phyloP scores from a whole-genome alignment of 2,888 invertebrate genomes.

The Priapulus caudatus region DNA sequence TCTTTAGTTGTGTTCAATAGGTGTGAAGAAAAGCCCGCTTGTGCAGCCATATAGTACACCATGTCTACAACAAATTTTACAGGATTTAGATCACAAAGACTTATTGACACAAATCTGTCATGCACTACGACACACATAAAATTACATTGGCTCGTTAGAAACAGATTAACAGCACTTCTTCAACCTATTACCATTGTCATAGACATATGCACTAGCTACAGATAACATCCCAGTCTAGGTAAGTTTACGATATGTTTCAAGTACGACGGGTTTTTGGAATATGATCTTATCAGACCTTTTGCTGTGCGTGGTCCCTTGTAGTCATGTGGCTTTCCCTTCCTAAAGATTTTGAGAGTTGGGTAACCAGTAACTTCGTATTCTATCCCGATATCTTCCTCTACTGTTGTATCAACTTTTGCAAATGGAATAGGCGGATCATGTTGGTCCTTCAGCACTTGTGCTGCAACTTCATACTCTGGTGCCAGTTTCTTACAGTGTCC shows the following conservation, averaged over 20 bases:
- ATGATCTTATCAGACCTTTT: no score
- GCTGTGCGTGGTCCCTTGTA: conserved; percentile 39
- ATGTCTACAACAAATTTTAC: conserved; percentile 36
- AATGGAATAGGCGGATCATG: conserved; percentile 39
- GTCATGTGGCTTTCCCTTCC: conserved; percentile 40
- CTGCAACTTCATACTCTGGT: conserved; percentile 45
- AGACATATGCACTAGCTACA: no score
- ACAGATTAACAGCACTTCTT: no score
- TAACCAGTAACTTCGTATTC: conserved; percentile 42
- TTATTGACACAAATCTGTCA: no score
- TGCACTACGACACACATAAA: no score
- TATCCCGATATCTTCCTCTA: conserved; percentile 40
- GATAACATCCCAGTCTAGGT: no score
- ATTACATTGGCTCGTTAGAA: no score
- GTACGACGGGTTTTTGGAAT: no score
- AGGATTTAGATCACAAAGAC: conserved; percentile 6
- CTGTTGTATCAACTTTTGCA: conserved; percentile 45
- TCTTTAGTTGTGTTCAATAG: conserved; percentile 33
- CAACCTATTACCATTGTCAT: no score
- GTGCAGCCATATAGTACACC: conserved; percentile 44
- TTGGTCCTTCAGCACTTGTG: conserved; percentile 35
- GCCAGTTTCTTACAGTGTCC: conserved; percentile 44
- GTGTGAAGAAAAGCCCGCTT: conserved; percentile 38
- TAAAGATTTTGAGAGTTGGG: conserved; percentile 46
- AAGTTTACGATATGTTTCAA: no score